Evolutionary conservation across 2,888 invertebrate genomes (phyloP).

Genomic region (Chalcosyrphus nemorum): DNA sequence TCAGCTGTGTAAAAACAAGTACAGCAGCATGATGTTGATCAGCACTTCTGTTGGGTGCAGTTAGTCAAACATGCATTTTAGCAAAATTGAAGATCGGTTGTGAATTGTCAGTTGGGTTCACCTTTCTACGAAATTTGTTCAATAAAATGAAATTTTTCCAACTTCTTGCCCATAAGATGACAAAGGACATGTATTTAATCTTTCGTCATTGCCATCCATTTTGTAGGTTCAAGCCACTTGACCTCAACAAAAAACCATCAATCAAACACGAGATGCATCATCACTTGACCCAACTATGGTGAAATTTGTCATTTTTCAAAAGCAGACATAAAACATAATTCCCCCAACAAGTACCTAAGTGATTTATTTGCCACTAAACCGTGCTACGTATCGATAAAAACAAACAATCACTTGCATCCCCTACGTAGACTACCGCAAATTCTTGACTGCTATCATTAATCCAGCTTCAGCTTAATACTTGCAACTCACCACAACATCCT

Average conservation of each 20-base stretch:
- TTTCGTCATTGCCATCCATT: too few species aligned
- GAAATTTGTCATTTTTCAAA: slow-evolving; percentile 53
- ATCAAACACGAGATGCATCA: slow-evolving; percentile 28
- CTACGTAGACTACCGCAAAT: slow-evolving; percentile 24
- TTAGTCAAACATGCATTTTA: too few species aligned
- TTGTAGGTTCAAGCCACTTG: neutral
- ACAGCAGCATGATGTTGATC: too few species aligned
- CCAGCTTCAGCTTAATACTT: slow-evolving; percentile 46
- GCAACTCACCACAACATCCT: slow-evolving; percentile 33
- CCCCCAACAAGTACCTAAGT: slow-evolving; percentile 15
- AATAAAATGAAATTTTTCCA: too few species aligned
- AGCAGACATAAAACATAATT: slow-evolving; percentile 9
- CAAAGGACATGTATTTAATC: too few species aligned
- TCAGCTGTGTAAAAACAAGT: too few species aligned
- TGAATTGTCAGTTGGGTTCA: too few species aligned
- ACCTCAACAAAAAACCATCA: neutral
- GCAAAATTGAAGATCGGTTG: too few species aligned
- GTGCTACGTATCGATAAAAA: slow-evolving; percentile 32
- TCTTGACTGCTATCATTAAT: slow-evolving; percentile 65
- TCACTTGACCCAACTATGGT: slow-evolving; percentile 1
- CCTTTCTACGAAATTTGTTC: too few species aligned
- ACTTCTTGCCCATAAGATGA: too few species aligned
- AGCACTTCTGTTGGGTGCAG: too few species aligned
- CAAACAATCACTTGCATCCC: slow-evolving; percentile 59
- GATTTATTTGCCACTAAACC: slow-evolving; percentile 59